These are phyloP conservation scores for Discoglossus pictus DNA, from an alignment of 2,797 vertebrate genomes.

Conservation along the genomic window DNA sequence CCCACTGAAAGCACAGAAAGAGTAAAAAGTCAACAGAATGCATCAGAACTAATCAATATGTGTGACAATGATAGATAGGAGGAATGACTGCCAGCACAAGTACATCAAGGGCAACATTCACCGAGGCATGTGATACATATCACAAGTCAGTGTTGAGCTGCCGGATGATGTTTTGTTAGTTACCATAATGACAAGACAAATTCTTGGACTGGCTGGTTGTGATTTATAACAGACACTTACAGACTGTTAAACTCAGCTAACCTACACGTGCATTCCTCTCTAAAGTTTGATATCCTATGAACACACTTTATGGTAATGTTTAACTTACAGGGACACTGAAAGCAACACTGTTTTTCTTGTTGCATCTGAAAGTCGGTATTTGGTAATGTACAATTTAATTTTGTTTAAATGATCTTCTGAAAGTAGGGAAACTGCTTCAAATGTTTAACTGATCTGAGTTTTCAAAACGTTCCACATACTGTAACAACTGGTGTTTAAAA, in stretches of 20 bases:
- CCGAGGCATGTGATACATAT: conserved; percentile 34
- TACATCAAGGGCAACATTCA: conserved; percentile 17
- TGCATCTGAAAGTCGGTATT: too few relatives aligned
- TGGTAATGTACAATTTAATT: too few relatives aligned
- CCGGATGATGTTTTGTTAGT: background rate
- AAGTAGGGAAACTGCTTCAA: too few relatives aligned
- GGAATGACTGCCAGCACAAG: background rate
- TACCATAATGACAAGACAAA: conserved; percentile 2
- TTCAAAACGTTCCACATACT: too few relatives aligned
- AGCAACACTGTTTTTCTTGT: too few relatives aligned
- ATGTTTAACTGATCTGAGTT: too few relatives aligned
- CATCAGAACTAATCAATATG: background rate
- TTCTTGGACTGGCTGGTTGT: conserved; percentile 17
- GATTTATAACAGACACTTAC: background rate
- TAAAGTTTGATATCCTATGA: background rate
- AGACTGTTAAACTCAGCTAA: conserved; percentile 13
- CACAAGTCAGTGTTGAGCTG: conserved; percentile 3
- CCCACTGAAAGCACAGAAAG: conserved; percentile 77
- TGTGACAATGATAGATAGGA: conserved; percentile 1
- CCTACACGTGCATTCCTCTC: conserved; percentile 1
- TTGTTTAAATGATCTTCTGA: too few relatives aligned
- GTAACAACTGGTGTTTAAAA: too few relatives aligned
- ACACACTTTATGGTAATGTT: conserved; percentile 1
- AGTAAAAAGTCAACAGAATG: conserved; percentile 21
- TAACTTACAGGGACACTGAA: conserved; percentile 23